Base-by-base conservation (phyloP, 2,888 invertebrate genomes). In the Epinotia ramella region DNA sequence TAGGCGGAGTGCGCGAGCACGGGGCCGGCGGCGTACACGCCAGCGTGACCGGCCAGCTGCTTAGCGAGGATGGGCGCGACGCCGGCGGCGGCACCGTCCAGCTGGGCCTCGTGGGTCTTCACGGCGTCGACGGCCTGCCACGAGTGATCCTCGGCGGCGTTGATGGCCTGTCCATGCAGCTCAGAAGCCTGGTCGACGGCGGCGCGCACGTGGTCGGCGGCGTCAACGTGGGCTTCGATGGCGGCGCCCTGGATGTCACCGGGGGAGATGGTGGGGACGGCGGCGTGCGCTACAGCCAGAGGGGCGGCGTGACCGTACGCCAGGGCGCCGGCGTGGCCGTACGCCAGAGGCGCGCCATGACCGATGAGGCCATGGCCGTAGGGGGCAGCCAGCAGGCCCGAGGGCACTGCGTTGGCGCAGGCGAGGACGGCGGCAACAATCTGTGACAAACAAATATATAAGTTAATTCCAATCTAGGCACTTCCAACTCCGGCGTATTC, bases 61-160 rank as follows among this genome's bases (percentile, higher is more conserved):
- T 93, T 93, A 83, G 94, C 93, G 73, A 93, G 85, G 57, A 91
- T 84, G 81, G 94, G 94, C 72, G 94, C 93, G 40, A 87, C 92
- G 73, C 93, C 94, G 53, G 94, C 94, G 83, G 94, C 92, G 81
- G 92, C 92, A 74, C 94, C 94, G 84, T 94, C 94, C 68, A 92
- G 79, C 80, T 91, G 90, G 80, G 94, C 94, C 81, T 92, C 88
- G 1, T 84, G 89, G 85, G 94, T 94, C 87, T 92, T 90, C 76
- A 87, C 93, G 78, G 94, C 92, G 79, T 94, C 94, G 49, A 93
- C 88, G 44, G 91, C 90, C 80, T 92, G 92, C 93, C 94, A 94
- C 24, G 92, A 91, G 88, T 94, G 91, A 84, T 93, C 93, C 78
- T 90, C 93, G 73, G 93, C 94, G 81, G 94, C 92, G 89, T 94